Base-by-base conservation (phyloP, 2,888 invertebrate species). In the Chymomyza procnemis region DNA sequence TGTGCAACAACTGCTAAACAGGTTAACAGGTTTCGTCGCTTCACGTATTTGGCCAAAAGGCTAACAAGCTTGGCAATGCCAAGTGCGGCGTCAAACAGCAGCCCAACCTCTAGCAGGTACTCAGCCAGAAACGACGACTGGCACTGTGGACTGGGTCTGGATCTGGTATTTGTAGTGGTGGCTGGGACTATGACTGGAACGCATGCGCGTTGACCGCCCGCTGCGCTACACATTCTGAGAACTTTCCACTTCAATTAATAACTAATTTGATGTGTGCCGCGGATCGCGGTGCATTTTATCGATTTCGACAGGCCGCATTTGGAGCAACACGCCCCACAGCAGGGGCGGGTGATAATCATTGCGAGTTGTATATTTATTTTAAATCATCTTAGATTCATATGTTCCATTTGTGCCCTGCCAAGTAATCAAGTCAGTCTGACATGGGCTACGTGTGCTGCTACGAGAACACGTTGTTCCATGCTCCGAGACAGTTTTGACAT, bases 211-310 rank as follows among this genome's bases (percentile, higher is more conserved):
- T 85, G 84, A 73, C 84, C 86, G 86, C 82, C 82, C 84, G 82
- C 82, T 79, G 82, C 70, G 82, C 71, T 79, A 76, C 84, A 83
- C 84, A 86, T 83, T 86, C 86, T 86, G 85, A 86, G 82, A 86
- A 83, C 82, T 83, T 83, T 83, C 82, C 84, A 83, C 82, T 84
- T 83, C 86, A 83, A 83, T 83, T 83, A 83, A 83, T 83, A 83
- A 83, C 86, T 83, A 83, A 83, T 83, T 83, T 83, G 86, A 83
- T 83, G 79, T 83, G 86, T 85, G 85, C 80, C 85, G 80, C 82
- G 70, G 83, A 85, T 79, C 83, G 80, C 83, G 75, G 78, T 82
- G 80, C 80, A 85, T 73, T 82, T 80, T 82, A 80, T 80, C 80
- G 85, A 82, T 85, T 75, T 72, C 85, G 80, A 85, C 80, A 80